A percentile compares a stretch with the other conserved stretches of the same genome.
These are phyloP conservation scores for Euborellia annulipes DNA, from an alignment of 1,140 invertebrate genomes.

Conservation along the genomic window DNA sequence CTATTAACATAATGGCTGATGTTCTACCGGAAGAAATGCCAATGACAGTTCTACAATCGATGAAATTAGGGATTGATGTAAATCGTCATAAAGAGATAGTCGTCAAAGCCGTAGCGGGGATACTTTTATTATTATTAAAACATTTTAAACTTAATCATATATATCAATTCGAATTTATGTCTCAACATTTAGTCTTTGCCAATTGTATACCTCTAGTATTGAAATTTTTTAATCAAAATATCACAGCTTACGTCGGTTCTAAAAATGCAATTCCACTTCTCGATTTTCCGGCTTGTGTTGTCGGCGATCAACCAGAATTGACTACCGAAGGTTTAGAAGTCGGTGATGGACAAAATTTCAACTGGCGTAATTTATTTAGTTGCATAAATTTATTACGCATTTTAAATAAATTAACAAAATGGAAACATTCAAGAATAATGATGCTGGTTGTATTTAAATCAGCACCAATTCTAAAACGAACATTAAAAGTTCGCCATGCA, in stretches of 20 bases:
- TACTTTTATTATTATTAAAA: conserved; percentile 84
- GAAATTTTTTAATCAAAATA: conserved; percentile 99
- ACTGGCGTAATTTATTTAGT: conserved; percentile 96
- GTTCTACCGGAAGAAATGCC: conserved; percentile 94
- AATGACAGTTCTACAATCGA: conserved; percentile 90
- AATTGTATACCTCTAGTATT: conserved; percentile 97
- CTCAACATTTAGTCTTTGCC: conserved; percentile 96
- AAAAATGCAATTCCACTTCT: conserved; percentile 83
- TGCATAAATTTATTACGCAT: conserved; percentile 95
- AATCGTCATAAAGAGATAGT: conserved; percentile 98
- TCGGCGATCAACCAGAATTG: conserved; percentile 88
- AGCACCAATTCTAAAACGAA: conserved; percentile 92
- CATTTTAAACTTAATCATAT: conserved; percentile 99
- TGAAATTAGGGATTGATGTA: conserved; percentile 93
- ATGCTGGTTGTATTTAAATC: conserved; percentile 99
- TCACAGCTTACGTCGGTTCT: conserved; percentile 84
- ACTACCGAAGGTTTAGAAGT: conserved; percentile 86
- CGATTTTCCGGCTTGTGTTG: conserved; percentile 91
- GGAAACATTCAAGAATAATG: conserved; percentile 99
- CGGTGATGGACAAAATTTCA: conserved; percentile 71
- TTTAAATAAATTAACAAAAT: conserved; percentile 97
- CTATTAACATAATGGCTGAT: conserved; percentile 96
- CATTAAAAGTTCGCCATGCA: conserved; percentile 86
- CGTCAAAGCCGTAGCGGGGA: conserved; percentile 92
- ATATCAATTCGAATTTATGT: conserved; percentile 99